Percentiles rank a stretch among this genome's conserved stretches.
Evolutionary conservation across 1,140 invertebrate genomes (phyloP).

Genomic region (Gonatopus flavifemur): DNA sequence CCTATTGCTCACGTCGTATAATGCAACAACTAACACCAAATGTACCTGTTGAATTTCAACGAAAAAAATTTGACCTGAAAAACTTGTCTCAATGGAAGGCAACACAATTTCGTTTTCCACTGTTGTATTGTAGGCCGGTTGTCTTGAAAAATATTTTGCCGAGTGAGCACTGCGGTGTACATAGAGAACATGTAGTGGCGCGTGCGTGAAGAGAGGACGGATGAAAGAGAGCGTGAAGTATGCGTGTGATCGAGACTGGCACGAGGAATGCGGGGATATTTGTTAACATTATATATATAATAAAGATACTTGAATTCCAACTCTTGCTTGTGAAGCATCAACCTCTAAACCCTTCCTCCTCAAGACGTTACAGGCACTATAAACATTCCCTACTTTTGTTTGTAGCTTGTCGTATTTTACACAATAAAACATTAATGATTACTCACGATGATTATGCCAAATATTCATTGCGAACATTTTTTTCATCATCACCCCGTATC

Average conservation of each 20-base stretch:
- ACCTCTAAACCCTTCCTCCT: no score
- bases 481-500: conserved; percentile 1
- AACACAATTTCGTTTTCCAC: conserved; percentile 23
- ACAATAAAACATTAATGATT: no score
- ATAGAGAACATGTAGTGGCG: no score
- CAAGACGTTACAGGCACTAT: no score
- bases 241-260: no score
- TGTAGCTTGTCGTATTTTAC: conserved; percentile 16
- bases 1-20: conserved; percentile 2
- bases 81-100: conserved; percentile 17
- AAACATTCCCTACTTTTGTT: conserved; percentile 23
- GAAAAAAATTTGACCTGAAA: conserved; percentile 3
- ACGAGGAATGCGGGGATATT: no score
- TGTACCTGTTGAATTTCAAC: conserved; percentile 19
- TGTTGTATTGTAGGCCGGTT: conserved; percentile 17
- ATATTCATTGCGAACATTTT: conserved; percentile 14
- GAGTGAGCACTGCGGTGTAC: no score
- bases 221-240: no score
- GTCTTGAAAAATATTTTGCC: conserved; percentile 13
- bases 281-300: no score
- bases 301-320: no score
- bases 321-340: no score
- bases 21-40: not conserved
- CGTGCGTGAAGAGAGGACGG: no score
- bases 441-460: conserved; percentile 14